Conservation (phyloP, 2,888 invertebrate genomes). For the Arge pagana region DNA sequence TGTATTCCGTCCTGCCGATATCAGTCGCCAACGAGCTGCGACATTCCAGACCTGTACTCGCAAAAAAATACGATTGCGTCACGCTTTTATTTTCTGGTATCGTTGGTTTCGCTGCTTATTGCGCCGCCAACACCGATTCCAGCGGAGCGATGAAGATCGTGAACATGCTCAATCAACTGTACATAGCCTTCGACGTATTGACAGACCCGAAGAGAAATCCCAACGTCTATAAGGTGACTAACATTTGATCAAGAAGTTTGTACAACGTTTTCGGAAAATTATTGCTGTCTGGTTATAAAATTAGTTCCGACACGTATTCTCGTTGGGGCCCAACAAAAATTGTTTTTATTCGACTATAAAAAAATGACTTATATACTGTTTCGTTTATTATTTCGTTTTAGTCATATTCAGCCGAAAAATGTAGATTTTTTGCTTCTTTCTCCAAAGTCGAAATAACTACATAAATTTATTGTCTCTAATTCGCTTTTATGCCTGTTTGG, state of each 20-base stretch:
- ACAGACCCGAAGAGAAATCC: conserved; percentile 92
- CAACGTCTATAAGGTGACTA: conserved; percentile 87
- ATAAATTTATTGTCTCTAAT: no score
- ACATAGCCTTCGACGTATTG: conserved; percentile 91
- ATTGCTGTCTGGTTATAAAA: neutral
- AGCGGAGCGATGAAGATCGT: conserved; percentile 96
- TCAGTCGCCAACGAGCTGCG: conserved; percentile 94
- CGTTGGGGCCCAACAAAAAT: no score
- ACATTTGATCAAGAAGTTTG: neutral
- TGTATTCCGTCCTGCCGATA: conserved; percentile 92
- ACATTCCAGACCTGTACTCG: conserved; percentile 89
- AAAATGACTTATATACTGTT: conserved; percentile 3
- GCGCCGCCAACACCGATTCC: conserved; percentile 87
- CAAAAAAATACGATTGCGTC: conserved; percentile 85
- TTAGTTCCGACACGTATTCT: no score
- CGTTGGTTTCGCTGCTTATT: conserved; percentile 90
- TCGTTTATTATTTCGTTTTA: conserved; percentile 2
- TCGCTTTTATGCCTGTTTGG: no score
- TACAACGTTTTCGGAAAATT: no score
- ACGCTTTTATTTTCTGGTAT: conserved; percentile 93
- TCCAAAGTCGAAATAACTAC: no score
- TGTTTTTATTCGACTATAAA: no score
- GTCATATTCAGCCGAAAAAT: conserved; percentile 3
- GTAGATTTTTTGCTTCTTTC: no score
- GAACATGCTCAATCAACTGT: conserved; percentile 88